A percentile compares a stretch with the other conserved stretches of the same genome.
Evolutionary conservation across 2,888 invertebrate species (phyloP).

Genomic region (Pycnomerus fuliginosus): DNA sequence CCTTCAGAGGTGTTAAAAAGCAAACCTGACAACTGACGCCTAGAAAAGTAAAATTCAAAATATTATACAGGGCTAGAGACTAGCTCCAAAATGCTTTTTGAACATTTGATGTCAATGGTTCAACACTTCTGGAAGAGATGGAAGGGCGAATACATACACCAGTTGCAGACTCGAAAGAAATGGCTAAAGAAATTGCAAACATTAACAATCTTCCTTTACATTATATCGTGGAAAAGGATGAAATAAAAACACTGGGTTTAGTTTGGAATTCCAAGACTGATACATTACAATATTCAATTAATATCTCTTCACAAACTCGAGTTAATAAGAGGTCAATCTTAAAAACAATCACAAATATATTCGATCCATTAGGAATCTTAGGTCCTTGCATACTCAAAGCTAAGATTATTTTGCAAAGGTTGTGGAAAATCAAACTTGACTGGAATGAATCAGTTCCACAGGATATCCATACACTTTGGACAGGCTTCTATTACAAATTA

Average conservation of each 20-base stretch:
- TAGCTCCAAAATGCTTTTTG: no score
- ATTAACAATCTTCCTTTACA: no score
- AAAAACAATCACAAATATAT: neutral
- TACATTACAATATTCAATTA: neutral
- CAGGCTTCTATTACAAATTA: neutral
- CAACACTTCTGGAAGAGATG: no score
- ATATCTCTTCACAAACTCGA: neutral
- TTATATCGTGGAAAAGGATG: neutral
- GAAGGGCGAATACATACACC: no score
- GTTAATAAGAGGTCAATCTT: slow-evolving; percentile 10
- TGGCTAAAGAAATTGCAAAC: neutral
- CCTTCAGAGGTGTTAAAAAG: no score
- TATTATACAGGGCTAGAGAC: no score
- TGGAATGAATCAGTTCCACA: slow-evolving; percentile 10
- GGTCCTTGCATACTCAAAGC: slow-evolving; percentile 7
- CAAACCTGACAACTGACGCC: no score
- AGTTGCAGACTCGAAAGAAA: no score
- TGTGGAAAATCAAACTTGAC: slow-evolving; percentile 8
- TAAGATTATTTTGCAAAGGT: slow-evolving; percentile 10
- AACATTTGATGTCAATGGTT: no score
- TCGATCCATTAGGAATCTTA: slow-evolving; percentile 8
- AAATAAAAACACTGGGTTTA: slow-evolving; percentile 1
- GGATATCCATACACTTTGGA: neutral
- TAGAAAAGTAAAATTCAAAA: no score
- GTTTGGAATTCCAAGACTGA: slow-evolving; percentile 2